Evolutionary conservation across 2,797 vertebrate species (phyloP).

Genomic region (Liparis tanakae): DNA sequence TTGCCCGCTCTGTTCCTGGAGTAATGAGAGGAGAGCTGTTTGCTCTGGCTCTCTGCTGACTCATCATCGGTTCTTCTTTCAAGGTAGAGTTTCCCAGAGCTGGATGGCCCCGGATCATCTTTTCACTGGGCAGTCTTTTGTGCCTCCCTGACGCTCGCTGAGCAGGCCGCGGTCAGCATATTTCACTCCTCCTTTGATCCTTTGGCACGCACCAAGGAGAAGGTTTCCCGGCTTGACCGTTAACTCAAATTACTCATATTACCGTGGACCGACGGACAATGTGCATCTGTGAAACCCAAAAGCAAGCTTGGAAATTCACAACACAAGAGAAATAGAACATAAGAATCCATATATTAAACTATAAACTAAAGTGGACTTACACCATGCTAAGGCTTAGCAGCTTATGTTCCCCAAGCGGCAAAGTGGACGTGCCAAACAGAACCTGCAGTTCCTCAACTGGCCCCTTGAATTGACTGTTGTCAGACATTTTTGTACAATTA

Average conservation of each 20-base stretch:
- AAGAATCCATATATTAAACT: too few species aligned
- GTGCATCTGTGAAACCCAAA: neutral
- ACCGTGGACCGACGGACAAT: neutral
- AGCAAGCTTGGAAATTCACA: too few species aligned
- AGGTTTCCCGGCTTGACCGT: conserved; percentile 12
- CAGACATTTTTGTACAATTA: too few species aligned
- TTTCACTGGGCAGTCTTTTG: conserved; percentile 72
- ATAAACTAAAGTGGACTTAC: too few species aligned
- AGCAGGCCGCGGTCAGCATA: conserved; percentile 76
- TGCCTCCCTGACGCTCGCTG: conserved; percentile 54
- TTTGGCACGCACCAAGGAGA: conserved; percentile 50
- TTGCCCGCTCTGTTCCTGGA: conserved; percentile 42
- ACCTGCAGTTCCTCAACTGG: too few species aligned
- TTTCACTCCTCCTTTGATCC: conserved; percentile 76
- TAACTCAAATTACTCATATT: neutral
- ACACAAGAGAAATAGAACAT: too few species aligned
- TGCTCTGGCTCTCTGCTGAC: conserved; percentile 66
- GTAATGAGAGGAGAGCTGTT: conserved; percentile 57
- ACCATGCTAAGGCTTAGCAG: too few species aligned
- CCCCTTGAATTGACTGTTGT: too few species aligned
- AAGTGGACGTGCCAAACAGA: too few species aligned
- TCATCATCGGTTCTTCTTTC: conserved; percentile 71
- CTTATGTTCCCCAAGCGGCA: too few species aligned
- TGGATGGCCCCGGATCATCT: conserved; percentile 51
- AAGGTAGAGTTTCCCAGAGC: conserved; percentile 63